phyloP scores from a whole-genome alignment of 2,113 vertebrate species.

The Polypterus bichir region DNA sequence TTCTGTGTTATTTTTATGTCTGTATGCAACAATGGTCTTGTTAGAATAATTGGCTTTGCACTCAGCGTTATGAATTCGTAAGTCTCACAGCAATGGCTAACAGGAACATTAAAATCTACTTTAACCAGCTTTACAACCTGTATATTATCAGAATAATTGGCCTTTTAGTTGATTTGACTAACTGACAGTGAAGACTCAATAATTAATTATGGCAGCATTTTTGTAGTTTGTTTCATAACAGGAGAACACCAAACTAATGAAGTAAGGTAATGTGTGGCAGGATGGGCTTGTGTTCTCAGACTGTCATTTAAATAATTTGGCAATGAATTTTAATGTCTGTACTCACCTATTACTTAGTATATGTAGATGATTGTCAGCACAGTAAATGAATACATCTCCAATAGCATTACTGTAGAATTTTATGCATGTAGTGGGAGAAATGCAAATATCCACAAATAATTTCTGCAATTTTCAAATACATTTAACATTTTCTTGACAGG shows the following conservation, averaged over 20 bases:
- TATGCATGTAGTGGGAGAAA: neutral
- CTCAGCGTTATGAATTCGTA: constrained; percentile 24
- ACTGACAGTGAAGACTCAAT: constrained; percentile 55
- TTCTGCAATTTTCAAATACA: constrained; percentile 52
- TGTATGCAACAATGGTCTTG: constrained; percentile 41
- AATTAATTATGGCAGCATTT: constrained; percentile 59
- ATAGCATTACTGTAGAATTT: constrained; percentile 20
- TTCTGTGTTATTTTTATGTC: constrained; percentile 31
- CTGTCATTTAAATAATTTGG: constrained; percentile 58
- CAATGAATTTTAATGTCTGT: constrained; percentile 31
- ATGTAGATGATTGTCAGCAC: constrained; percentile 32
- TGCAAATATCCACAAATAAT: constrained; percentile 26
- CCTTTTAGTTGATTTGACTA: constrained; percentile 69
- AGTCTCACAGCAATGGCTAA: constrained; percentile 36
- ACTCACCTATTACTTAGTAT: constrained; percentile 32
- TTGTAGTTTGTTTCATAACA: constrained; percentile 34
- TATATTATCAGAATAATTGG: constrained; percentile 67
- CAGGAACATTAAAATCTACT: constrained; percentile 42
- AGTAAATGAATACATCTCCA: constrained; percentile 39
- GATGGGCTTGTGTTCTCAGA: constrained; percentile 39
- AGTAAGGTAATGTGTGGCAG: constrained; percentile 37
- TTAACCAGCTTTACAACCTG: constrained; percentile 69
- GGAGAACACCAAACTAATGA: constrained; percentile 34
- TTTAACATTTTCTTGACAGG: constrained; percentile 43
- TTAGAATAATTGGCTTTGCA: constrained; percentile 53